Evolutionary conservation across 2,797 vertebrate genomes (phyloP).

Genomic region (Leuciscus waleckii): DNA sequence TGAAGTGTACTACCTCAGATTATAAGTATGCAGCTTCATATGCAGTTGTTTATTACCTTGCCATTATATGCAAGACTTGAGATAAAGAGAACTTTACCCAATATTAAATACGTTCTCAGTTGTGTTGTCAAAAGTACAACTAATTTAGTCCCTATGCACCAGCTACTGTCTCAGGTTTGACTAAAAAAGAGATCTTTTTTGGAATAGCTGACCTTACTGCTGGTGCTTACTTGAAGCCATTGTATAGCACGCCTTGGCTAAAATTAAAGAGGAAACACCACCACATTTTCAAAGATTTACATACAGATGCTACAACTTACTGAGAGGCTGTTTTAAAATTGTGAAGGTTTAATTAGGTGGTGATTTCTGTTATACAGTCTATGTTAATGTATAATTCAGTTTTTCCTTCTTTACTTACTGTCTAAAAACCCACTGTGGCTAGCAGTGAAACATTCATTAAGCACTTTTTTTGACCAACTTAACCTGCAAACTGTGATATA

Average conservation of each 20-base stretch:
- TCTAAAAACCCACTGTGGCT: slow-evolving; percentile 29
- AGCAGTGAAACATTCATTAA: not conserved
- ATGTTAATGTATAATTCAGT: not conserved
- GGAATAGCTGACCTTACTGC: slow-evolving; percentile 29
- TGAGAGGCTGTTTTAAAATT: not conserved
- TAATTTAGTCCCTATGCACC: slow-evolving; percentile 3
- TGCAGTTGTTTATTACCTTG: slow-evolving; percentile 27
- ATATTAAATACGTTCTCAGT: slow-evolving; percentile 14
- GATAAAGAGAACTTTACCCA: not conserved
- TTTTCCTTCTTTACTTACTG: slow-evolving; percentile 2
- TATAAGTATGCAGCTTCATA: slow-evolving; percentile 38
- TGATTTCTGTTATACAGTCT: not conserved
- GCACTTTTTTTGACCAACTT: slow-evolving; percentile 49
- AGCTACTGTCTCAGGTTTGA: slow-evolving; percentile 48
- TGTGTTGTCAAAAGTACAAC: slow-evolving; percentile 7
- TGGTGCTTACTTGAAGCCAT: slow-evolving; percentile 32
- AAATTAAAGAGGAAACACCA: not conserved
- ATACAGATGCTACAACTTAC: not conserved
- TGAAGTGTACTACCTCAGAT: slow-evolving; percentile 59
- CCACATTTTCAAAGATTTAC: not conserved
- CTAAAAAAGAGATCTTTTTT: slow-evolving; percentile 26
- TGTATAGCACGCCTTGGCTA: slow-evolving; percentile 11
- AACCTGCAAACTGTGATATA: slow-evolving; percentile 10
- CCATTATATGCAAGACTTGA: slow-evolving; percentile 41
- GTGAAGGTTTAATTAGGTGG: not conserved